These are phyloP conservation scores for Dreissena polymorpha DNA, from an alignment of 1,140 invertebrate species.

Conservation along the genomic window DNA sequence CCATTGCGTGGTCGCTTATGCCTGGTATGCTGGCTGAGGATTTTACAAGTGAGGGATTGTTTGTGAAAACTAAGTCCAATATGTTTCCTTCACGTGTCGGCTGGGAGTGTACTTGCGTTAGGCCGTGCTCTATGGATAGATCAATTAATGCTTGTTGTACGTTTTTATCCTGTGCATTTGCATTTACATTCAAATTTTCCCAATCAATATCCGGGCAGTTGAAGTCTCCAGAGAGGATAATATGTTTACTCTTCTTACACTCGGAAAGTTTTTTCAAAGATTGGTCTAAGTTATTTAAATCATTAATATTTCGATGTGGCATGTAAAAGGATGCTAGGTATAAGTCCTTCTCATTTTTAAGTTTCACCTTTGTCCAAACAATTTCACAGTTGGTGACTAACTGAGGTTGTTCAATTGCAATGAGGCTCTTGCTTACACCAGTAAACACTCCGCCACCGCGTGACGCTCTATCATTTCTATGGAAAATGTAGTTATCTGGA, in stretches of 20 bases:
- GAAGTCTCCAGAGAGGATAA: neutral
- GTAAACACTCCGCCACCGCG: too few species aligned
- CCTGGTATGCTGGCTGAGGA: neutral
- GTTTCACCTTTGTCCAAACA: neutral
- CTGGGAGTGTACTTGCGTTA: neutral
- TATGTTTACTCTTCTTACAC: neutral
- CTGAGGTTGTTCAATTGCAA: too few species aligned
- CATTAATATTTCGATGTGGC: neutral
- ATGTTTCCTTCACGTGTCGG: neutral
- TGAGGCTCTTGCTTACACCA: too few species aligned
- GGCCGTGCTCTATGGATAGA: neutral
- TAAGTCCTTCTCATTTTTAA: neutral
- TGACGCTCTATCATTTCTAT: too few species aligned
- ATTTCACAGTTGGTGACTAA: neutral
- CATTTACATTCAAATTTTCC: neutral
- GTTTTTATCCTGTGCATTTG: neutral
- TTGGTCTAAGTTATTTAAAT: neutral
- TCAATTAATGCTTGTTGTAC: conserved; percentile 1
- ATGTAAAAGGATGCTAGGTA: neutral
- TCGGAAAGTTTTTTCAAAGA: neutral
- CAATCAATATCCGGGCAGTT: conserved; percentile 3
- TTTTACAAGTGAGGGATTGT: neutral
- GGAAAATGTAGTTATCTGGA: too few species aligned
- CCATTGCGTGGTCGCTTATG: neutral
- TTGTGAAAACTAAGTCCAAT: conserved; percentile 2